Conservation (phyloP, 2,888 invertebrate genomes). For the Myopa testacea region DNA sequence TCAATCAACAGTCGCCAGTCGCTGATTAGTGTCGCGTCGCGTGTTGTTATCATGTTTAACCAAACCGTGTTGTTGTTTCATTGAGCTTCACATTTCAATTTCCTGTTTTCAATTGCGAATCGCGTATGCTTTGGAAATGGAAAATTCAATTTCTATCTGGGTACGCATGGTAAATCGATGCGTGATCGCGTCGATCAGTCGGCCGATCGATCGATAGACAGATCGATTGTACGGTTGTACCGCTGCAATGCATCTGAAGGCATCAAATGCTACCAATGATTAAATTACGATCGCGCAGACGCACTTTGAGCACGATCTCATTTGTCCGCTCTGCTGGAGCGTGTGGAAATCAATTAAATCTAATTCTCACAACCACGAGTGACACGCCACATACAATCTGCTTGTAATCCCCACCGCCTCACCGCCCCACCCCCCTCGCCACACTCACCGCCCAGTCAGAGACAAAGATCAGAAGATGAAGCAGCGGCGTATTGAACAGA, state of each 20-base stretch:
- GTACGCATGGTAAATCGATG: constrained; percentile 39
- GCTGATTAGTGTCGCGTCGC: constrained; percentile 47
- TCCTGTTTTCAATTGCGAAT: constrained; percentile 45
- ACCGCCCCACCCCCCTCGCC: constrained; percentile 36
- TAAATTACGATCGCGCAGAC: constrained; percentile 46
- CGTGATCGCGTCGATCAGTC: constrained; percentile 39
- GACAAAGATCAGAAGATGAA: constrained; percentile 48
- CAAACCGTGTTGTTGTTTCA: constrained; percentile 21
- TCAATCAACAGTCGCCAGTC: constrained; percentile 43
- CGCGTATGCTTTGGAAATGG: constrained; percentile 26
- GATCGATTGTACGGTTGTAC: constrained; percentile 16
- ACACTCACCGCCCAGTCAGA: constrained; percentile 32
- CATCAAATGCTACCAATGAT: constrained; percentile 14
- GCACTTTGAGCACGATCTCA: constrained; percentile 54
- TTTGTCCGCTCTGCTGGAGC: constrained; percentile 55
- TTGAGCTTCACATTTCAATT: constrained; percentile 41
- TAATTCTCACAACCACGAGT: constrained; percentile 65
- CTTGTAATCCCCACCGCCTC: constrained; percentile 63
- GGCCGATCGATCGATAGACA: constrained; percentile 30
- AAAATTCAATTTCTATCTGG: constrained; percentile 45
- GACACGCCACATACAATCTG: constrained; percentile 49
- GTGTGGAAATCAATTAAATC: constrained; percentile 68
- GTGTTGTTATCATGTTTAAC: constrained; percentile 19
- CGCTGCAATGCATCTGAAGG: constrained; percentile 4
- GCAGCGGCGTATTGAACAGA: constrained; percentile 36